Evolutionary conservation across 2,888 invertebrate species (phyloP), one percentile per base, ranked within the genome.

Genomic region (Polymixis lichenea): DNA sequence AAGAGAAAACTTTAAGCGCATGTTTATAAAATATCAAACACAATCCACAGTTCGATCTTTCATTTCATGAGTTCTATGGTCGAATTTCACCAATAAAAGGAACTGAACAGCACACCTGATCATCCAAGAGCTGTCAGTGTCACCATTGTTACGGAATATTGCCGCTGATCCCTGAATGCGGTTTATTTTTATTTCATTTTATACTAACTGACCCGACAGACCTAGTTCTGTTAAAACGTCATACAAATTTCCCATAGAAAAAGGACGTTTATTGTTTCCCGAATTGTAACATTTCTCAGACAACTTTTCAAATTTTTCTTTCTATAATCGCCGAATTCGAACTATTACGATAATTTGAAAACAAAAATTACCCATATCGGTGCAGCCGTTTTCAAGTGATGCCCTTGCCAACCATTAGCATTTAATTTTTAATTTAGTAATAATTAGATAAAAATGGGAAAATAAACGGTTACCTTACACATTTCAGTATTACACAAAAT

Each of bases 21-120:
- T 72, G 38, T 80, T 67, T 74, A 51, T 67, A 56, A 46, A 46
- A 46, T 11, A 46, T 46, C 9, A 46, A 62, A 74, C 17, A 49
- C 15, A 28, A 49, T 22, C 28, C 28, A 49, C n/a, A 61, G 32
- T n/a, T 51, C 19, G n/a, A 49, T 61, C 43, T 28, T 17, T 22
- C 51, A 62, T 8, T 17, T 22, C 51, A 62, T 6, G 46, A 7
- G 19, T 32, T 51, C n/a, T 43, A 5, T 0, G 9, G 25, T 11
- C 11, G 1, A 19, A 28, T 66, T 22, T 22, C 13, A 28, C 8
- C 15, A 15, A 49, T 8, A 5, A 38, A 38, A 38, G 65, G 22
- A 28, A 28, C 49, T 22, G 28, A 49, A 22, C 49, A 28, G 28
- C 22, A 49, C 22, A 9, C 51, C 8, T 15, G 49, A 51, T 28